These are phyloP conservation scores for Drosophila athabasca DNA, from an alignment of 1,140 invertebrate species.

Conservation along the genomic window DNA sequence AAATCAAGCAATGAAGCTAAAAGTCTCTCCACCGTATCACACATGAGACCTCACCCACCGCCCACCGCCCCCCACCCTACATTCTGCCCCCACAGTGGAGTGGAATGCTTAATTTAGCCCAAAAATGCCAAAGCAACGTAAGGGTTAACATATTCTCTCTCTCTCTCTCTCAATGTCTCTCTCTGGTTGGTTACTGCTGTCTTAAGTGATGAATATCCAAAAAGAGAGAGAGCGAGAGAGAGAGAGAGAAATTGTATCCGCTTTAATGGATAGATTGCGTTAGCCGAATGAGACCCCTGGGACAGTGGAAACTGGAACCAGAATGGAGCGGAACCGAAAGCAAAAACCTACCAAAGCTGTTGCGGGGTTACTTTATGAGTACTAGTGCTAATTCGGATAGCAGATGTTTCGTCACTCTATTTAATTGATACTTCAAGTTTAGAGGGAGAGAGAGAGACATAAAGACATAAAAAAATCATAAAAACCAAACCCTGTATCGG, in stretches of 20 bases:
- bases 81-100: constrained; percentile 27
- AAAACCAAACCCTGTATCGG: too few relatives aligned
- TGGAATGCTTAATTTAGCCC: constrained; percentile 70
- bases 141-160: constrained; percentile 23
- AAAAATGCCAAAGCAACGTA: constrained; percentile 50
- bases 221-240: constrained; percentile 10
- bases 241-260: constrained; percentile 42
- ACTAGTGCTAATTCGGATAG: constrained; percentile 38
- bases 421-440: constrained; percentile 39
- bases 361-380: constrained; percentile 1
- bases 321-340: too few relatives aligned
- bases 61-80: too few relatives aligned
- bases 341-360: background rate
- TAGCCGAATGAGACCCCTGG: constrained; percentile 38
- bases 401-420: constrained; percentile 45
- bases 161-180: too few relatives aligned
- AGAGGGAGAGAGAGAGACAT: too few relatives aligned
- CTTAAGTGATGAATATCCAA: constrained; percentile 73
- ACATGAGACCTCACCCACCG: constrained; percentile 32
- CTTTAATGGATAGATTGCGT: constrained; percentile 51
- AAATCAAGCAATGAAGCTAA: constrained; percentile 81
- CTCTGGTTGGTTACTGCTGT: constrained; percentile 39
- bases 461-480: too few relatives aligned
- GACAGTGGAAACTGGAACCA: constrained; percentile 1
- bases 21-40: constrained; percentile 77